Conservation (phyloP, 2,113 vertebrate genomes). For the Sarotherodon lohbergeri region DNA sequence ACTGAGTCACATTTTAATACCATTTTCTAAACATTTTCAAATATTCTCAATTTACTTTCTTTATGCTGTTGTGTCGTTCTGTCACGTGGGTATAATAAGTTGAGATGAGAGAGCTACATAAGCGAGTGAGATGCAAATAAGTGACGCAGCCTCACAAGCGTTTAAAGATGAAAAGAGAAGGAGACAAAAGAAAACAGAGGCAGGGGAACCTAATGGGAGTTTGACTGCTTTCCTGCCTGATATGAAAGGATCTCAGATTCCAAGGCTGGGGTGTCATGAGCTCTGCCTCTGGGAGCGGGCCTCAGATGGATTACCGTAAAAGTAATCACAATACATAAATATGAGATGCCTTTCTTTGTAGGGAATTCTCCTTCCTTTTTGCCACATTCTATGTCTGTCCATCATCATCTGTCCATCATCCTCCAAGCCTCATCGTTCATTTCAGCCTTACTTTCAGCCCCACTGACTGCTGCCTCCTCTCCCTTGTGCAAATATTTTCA, state of each 20-base stretch:
- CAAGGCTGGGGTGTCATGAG: conserved; percentile 42
- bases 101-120: conserved; percentile 37
- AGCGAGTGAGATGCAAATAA: conserved; percentile 65
- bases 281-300: conserved; percentile 49
- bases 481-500: neutral
- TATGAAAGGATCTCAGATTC: conserved; percentile 61
- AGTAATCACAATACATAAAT: conserved; percentile 62
- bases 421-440: neutral
- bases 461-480: neutral
- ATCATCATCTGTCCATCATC: conserved; percentile 49
- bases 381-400: conserved; percentile 49
- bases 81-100: conserved; percentile 11
- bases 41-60: neutral
- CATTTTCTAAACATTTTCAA: neutral
- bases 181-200: conserved; percentile 40
- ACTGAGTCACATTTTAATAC: neutral
- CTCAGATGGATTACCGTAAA: conserved; percentile 56
- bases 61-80: conserved; percentile 13
- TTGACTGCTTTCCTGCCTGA: conserved; percentile 52
- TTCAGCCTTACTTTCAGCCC: neutral
- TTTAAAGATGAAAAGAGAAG: conserved; percentile 67
- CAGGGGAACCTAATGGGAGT: conserved; percentile 47
- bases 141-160: conserved; percentile 30
- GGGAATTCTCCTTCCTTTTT: conserved; percentile 11
- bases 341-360: conserved; percentile 41